Evolutionary conservation across 2,797 vertebrate genomes (phyloP).

Genomic region (Uromys caudimaculatus): DNA sequence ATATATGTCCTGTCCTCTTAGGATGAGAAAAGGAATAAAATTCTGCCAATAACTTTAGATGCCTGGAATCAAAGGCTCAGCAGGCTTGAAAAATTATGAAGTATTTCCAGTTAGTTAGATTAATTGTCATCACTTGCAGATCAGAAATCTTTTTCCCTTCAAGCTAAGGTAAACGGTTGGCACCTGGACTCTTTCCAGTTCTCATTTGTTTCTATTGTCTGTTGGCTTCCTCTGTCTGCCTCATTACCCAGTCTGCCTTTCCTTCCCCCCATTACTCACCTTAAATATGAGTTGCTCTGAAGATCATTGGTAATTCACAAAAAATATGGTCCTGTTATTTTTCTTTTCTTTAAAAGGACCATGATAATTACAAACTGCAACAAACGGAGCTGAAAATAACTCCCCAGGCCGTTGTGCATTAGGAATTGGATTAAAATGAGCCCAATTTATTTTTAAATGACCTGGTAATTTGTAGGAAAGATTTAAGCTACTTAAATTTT

Average conservation of each 20-base stretch:
- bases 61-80: neutral
- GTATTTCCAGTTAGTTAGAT: neutral
- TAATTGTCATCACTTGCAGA: conserved; percentile 56
- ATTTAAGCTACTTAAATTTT: conserved; percentile 82
- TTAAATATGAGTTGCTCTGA: conserved; percentile 80
- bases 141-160: neutral
- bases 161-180: conserved; percentile 60
- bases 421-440: conserved; percentile 88
- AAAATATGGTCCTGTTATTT: conserved; percentile 84
- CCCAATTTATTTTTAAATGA: conserved; percentile 87
- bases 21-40: neutral
- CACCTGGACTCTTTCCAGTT: conserved; percentile 20
- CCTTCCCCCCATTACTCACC: conserved; percentile 71
- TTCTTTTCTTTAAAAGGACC: conserved; percentile 85
- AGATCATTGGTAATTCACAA: conserved; percentile 80
- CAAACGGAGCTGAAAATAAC: conserved; percentile 88
- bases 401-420: conserved; percentile 86
- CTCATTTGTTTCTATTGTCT: conserved; percentile 42
- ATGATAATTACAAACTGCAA: conserved; percentile 86
- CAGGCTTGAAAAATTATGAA: conserved; percentile 9
- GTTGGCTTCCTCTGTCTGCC: conserved; percentile 51
- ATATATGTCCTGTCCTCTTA: neutral
- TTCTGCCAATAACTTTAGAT: conserved; percentile 27
- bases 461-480: conserved; percentile 85
- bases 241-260: conserved; percentile 51